Conservation (phyloP, 2,888 invertebrate species). For the Tiliacea citrago region DNA sequence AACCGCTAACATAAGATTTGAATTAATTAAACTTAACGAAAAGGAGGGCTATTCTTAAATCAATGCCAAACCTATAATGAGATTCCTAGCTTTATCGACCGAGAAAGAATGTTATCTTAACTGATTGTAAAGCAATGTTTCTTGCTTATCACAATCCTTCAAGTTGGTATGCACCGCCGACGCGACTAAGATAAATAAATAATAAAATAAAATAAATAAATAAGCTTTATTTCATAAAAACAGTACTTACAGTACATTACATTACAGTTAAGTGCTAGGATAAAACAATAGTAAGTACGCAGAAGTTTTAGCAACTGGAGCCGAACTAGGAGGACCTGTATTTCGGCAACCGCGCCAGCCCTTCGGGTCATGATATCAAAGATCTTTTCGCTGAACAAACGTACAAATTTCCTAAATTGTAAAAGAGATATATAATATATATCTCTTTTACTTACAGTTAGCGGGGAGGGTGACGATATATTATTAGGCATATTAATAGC, state of each 20-base stretch:
- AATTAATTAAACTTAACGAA: background rate
- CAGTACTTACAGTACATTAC: too few species aligned
- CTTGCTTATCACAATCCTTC: constrained; percentile 34
- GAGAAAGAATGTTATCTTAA: constrained; percentile 26
- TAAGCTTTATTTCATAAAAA: too few species aligned
- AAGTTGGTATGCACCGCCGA: constrained; percentile 11
- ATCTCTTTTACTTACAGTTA: too few species aligned
- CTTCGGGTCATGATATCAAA: background rate
- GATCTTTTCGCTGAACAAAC: background rate
- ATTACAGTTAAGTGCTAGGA: too few species aligned
- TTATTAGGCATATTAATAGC: background rate
- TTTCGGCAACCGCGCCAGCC: too few species aligned
- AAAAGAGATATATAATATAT: too few species aligned
- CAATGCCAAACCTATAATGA: constrained; percentile 18
- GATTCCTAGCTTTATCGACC: constrained; percentile 3
- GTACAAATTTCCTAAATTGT: too few species aligned
- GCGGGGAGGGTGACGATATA: too few species aligned
- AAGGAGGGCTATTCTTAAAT: background rate
- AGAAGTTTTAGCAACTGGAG: too few species aligned
- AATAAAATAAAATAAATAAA: too few species aligned
- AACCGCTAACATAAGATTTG: background rate
- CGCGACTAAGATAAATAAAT: background rate
- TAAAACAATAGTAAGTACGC: too few species aligned
- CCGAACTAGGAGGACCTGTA: too few species aligned
- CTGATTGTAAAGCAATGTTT: constrained; percentile 30